These are phyloP conservation scores for Champsocephalus esox DNA, from an alignment of 2,797 vertebrate genomes.

Conservation along the genomic window DNA sequence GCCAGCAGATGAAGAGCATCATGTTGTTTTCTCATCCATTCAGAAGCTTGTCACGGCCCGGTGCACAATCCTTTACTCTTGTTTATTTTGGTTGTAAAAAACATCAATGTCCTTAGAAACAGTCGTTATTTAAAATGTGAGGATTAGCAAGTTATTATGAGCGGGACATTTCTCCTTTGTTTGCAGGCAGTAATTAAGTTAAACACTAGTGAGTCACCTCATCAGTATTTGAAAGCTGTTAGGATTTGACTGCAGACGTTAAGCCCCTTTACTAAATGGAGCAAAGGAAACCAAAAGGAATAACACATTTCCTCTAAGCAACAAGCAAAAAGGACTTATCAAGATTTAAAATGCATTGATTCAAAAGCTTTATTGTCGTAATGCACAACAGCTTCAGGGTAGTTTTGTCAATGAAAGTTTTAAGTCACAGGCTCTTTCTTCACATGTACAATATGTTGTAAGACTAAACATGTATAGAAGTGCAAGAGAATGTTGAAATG, in stretches of 20 bases:
- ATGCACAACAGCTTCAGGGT: too few relatives aligned
- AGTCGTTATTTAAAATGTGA: constrained; percentile 5
- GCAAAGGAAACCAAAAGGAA: neutral
- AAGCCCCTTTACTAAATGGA: constrained; percentile 1
- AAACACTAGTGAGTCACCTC: constrained; percentile 22
- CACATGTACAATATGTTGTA: too few relatives aligned
- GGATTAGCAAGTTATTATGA: constrained; percentile 21
- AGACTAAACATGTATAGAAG: too few relatives aligned
- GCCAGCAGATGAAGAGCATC: constrained; percentile 1
- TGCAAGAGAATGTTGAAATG: too few relatives aligned
- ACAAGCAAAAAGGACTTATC: too few relatives aligned
- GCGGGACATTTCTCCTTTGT: constrained; percentile 29
- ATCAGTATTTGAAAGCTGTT: constrained; percentile 5
- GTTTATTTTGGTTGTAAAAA: constrained; percentile 3
- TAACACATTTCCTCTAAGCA: too few relatives aligned
- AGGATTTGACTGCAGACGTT: constrained; percentile 6
- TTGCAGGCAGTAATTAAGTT: constrained; percentile 41
- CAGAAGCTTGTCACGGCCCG: neutral
- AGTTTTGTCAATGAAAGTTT: too few relatives aligned
- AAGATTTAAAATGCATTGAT: too few relatives aligned
- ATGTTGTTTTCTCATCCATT: constrained; percentile 23
- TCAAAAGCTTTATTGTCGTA: too few relatives aligned
- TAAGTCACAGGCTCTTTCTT: too few relatives aligned
- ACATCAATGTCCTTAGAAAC: constrained; percentile 11
- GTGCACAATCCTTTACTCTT: neutral